Evolutionary conservation across 1,140 invertebrate species (phyloP).

Genomic region (Achatina immaculata): DNA sequence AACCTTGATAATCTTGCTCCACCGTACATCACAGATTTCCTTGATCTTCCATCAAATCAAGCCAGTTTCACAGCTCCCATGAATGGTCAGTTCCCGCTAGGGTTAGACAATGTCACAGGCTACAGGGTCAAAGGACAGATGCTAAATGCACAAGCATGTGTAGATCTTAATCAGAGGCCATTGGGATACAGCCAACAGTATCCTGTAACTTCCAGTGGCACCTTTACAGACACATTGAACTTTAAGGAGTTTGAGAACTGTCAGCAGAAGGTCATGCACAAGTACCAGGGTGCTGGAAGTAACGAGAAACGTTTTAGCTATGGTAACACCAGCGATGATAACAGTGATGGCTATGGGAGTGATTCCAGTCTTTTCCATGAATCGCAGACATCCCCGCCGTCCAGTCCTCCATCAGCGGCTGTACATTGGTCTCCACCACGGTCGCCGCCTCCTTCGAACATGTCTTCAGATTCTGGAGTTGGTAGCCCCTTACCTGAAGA

Average conservation of each 20-base stretch:
- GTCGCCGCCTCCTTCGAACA: background rate
- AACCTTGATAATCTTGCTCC: background rate
- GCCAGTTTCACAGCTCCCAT: background rate
- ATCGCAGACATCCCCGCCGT: background rate
- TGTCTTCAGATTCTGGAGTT: background rate
- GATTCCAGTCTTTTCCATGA: background rate
- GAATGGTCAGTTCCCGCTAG: background rate
- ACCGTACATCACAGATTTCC: background rate
- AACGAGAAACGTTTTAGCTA: background rate
- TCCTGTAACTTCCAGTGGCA: background rate
- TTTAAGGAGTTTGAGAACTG: background rate
- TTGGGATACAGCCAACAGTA: background rate
- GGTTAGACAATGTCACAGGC: background rate
- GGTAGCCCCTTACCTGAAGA: background rate
- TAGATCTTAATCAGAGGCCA: too few species aligned
- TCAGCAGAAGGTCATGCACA: background rate
- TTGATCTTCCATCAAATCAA: background rate
- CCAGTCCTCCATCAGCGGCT: background rate
- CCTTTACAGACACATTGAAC: background rate
- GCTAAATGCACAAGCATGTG: too few species aligned
- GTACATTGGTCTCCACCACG: background rate
- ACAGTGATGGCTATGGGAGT: background rate
- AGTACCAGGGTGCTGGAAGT: background rate
- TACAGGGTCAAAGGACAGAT: background rate
- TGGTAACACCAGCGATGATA: background rate